Conservation (phyloP, 2,888 invertebrate genomes). For the Melieria picta region DNA sequence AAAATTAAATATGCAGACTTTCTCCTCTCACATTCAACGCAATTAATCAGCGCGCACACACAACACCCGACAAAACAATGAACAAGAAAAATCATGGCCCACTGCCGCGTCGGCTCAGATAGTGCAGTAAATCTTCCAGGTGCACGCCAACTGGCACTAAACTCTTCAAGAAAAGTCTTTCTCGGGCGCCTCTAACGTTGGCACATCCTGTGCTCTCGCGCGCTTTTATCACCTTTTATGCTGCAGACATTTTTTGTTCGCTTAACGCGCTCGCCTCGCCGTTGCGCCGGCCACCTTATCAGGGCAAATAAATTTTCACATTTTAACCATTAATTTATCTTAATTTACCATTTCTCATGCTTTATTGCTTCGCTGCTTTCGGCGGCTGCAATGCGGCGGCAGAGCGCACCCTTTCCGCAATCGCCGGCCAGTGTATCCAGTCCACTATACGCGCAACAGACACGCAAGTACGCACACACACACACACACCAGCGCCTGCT, state of each 20-base stretch:
- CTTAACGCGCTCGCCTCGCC: not conserved
- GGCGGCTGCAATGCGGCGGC: not conserved
- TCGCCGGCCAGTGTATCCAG: not conserved
- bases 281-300: slow-evolving; percentile 3
- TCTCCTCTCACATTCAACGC: too few species aligned
- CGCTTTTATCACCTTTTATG: slow-evolving; percentile 18
- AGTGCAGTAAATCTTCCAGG: slow-evolving; percentile 5
- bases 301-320: slow-evolving; percentile 32
- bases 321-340: slow-evolving; percentile 35
- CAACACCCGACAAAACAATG: too few species aligned
- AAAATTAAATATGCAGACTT: too few species aligned
- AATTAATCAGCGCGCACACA: too few species aligned
- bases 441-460: not conserved
- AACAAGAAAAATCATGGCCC: not conserved
- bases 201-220: not conserved
- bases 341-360: slow-evolving; percentile 29
- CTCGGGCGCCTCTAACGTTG: not conserved
- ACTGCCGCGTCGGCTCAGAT: not conserved
- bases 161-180: not conserved
- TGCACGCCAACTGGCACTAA: not conserved
- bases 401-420: not conserved
- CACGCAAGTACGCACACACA: not conserved
- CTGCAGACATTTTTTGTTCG: not conserved
- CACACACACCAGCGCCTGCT: not conserved
- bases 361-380: slow-evolving; percentile 14